Percentiles rank a stretch among this genome's conserved stretches.
phyloP scores from a whole-genome alignment of 1,140 invertebrate genomes.

The Campoletis sonorensis region DNA sequence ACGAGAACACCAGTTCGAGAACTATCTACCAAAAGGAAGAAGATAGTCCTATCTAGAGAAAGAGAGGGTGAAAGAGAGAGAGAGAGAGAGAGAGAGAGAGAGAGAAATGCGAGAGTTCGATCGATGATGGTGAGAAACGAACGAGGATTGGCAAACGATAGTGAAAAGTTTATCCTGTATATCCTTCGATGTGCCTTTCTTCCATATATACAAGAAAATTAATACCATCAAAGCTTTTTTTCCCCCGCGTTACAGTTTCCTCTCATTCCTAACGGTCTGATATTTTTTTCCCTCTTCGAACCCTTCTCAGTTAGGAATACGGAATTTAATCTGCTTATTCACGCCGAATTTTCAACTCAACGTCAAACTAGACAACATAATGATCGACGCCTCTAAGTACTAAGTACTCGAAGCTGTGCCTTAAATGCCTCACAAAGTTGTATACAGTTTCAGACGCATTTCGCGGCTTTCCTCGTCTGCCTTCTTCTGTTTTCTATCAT shows the following conservation, averaged over 20 bases:
- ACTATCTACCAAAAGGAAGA: background rate
- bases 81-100: no score
- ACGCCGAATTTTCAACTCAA: constrained; percentile 29
- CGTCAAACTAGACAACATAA: constrained; percentile 18
- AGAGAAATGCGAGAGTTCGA: no score
- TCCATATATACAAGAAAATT: background rate
- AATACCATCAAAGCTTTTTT: background rate
- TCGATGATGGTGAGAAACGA: constrained; percentile 39
- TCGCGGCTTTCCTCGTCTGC: no score
- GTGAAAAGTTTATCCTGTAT: constrained; percentile 35
- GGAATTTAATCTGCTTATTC: background rate
- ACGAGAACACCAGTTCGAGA: constrained; percentile 21
- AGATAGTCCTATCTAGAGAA: background rate
- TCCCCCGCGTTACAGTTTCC: background rate
- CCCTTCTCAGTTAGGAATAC: background rate
- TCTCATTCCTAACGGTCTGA: background rate
- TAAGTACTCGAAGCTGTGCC: background rate
- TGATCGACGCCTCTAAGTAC: background rate
- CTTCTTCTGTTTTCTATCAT: no score
- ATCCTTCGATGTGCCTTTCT: background rate
- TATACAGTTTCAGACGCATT: no score
- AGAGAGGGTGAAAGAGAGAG: no score
- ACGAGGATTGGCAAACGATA: constrained; percentile 39
- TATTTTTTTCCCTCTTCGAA: background rate
- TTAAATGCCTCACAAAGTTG: background rate